Evolutionary conservation across 1,140 invertebrate species (phyloP), one percentile per base, ranked within the genome.

Genomic region (Drosophila ercepeae): DNA sequence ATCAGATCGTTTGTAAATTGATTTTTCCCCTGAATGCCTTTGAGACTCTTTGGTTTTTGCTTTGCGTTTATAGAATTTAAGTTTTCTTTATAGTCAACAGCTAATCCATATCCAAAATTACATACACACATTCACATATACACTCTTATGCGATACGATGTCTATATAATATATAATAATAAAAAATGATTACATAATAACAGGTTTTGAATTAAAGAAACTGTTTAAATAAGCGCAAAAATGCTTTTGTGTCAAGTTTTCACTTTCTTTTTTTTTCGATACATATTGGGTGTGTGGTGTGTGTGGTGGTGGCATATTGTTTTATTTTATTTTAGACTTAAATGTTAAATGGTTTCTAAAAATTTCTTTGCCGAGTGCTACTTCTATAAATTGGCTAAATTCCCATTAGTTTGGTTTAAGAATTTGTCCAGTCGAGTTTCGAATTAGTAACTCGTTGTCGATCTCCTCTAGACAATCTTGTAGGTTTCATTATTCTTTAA

Each of bases 351-450:
- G 65, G 50, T 86, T 68, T 69, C 65, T 72, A 73, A 77, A 81
- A 61, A 18, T 58, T 6, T 58, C 74, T 50, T n/a, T n/a, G n/a
- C 69, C 49, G 68, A 48, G 61, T 57, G 46, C 81, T 86, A 86
- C 67, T 44, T 60, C 67, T 86, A 86, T 76, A 84, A 84, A 84
- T 84, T 84, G 61, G 81, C 81, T 84, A 84, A 68, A 69, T 84
- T 81, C 73, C 67, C 61, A 55, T 72, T 69, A 64, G 65, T 68
- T 73, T 55, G 34, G 34, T 41, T 41, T 6, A 14, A 14, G 14
- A 16, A 9, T 41, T 13, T 19, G n/a, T 4, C 14, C 16, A 3
- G 16, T 14, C 7, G 16, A 42, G 8, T 11, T 42, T 16, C 4
- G 39, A 18, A 14, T 41, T 16, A 0, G 4, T 1, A 41, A 41